Percentiles rank a stretch among this genome's conserved stretches.
These are phyloP conservation scores for Chlorops oryzae DNA, from an alignment of 1,140 invertebrate genomes.

Conservation along the genomic window DNA sequence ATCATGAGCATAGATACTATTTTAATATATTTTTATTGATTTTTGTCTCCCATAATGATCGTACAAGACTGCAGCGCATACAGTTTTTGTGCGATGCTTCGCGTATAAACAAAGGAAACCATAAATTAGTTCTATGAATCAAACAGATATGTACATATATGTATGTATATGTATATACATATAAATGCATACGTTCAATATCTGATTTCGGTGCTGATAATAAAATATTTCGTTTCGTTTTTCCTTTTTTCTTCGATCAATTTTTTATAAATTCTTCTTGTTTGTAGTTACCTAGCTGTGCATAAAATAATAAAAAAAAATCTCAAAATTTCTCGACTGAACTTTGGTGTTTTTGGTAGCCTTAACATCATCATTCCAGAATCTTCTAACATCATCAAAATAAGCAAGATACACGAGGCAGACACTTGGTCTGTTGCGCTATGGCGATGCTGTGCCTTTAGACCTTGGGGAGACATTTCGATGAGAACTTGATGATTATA, in stretches of 20 bases:
- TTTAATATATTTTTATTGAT: conserved; percentile 18
- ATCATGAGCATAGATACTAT: no score
- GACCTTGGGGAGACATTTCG: conserved; percentile 15
- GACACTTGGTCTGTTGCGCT: conserved; percentile 10
- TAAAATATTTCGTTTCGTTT: conserved; percentile 5
- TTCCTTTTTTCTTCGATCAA: conserved; percentile 1
- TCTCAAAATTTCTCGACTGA: no score
- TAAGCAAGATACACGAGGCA: no score
- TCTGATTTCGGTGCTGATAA: conserved; percentile 9
- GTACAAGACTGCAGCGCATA: neutral
- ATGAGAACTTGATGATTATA: no score
- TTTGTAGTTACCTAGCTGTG: neutral
- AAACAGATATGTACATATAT: no score
- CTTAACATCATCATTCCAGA: no score
- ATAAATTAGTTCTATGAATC: conserved; percentile 47
- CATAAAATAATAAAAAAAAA: no score
- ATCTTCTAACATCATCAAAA: no score
- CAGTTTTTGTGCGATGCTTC: neutral
- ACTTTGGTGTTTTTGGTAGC: no score
- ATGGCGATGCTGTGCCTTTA: no score
- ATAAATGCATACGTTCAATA: no score
- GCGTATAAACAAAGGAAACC: conserved; percentile 31
- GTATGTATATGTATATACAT: no score
- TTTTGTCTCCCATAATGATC: conserved; percentile 6
- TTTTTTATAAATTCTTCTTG: neutral